phyloP scores from a whole-genome alignment of 2,888 invertebrate genomes.

The Drosophila basisetae region DNA sequence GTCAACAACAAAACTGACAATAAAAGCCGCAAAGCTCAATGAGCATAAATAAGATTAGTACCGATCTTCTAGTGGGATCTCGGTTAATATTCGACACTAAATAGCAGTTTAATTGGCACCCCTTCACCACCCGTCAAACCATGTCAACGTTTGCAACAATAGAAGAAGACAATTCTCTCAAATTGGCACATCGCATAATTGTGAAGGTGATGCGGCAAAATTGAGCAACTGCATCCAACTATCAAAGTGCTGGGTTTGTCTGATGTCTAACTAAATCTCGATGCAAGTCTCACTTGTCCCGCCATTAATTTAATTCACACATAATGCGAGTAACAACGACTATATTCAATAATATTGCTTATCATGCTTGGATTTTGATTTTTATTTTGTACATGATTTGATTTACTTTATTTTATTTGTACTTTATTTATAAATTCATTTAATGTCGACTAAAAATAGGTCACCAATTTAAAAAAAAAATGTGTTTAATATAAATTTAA shows the following conservation, averaged over 20 bases:
- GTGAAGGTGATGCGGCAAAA: conserved; percentile 63
- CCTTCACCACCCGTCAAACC: conserved; percentile 5
- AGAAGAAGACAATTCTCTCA: conserved; percentile 15
- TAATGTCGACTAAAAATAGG: background rate
- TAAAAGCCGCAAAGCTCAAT: conserved; percentile 62
- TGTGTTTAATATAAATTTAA: background rate
- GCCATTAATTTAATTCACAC: conserved; percentile 14
- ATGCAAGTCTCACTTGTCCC: conserved; percentile 23
- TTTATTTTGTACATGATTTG: background rate
- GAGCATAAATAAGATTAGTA: conserved; percentile 75
- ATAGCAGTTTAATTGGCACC: conserved; percentile 76
- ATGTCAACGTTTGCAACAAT: conserved; percentile 37
- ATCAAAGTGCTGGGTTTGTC: conserved; percentile 58
- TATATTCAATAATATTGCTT: conserved; percentile 13
- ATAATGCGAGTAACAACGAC: background rate
- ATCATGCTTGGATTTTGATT: conserved; percentile 24
- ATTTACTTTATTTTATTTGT: too few relatives aligned
- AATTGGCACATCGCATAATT: conserved; percentile 63
- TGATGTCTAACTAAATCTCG: conserved; percentile 8
- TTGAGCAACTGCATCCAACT: conserved; percentile 39
- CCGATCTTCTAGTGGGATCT: conserved; percentile 42
- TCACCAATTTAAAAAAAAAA: background rate
- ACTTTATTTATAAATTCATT: background rate
- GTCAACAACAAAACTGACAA: conserved; percentile 34
- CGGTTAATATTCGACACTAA: conserved; percentile 68